A percentile compares a stretch with the other conserved stretches of the same genome.
Evolutionary conservation across 2,888 invertebrate genomes (phyloP).

Genomic region (Drosophila suboccidentalis): DNA sequence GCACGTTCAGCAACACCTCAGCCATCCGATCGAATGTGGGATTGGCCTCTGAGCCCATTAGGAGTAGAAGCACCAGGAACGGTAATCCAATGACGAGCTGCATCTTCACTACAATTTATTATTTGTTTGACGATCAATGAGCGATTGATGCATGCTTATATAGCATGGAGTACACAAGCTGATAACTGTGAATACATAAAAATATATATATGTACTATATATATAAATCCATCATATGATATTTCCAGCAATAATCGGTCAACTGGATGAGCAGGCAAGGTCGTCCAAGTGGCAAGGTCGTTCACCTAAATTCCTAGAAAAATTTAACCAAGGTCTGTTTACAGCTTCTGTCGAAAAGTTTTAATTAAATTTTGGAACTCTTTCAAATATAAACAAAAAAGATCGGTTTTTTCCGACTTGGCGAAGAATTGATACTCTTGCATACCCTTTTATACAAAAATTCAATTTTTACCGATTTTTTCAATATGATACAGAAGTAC

Average conservation of each 20-base stretch:
- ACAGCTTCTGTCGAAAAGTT: background rate
- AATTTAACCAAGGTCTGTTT: slow-evolving; percentile 24
- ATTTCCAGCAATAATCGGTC: slow-evolving; percentile 17
- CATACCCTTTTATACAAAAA: no score
- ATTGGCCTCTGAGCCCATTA: slow-evolving; percentile 34
- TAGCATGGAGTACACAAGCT: slow-evolving; percentile 29
- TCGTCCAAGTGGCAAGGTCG: background rate
- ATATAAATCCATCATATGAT: slow-evolving; percentile 1
- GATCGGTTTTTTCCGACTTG: background rate
- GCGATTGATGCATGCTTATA: slow-evolving; percentile 39
- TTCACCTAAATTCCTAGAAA: slow-evolving; percentile 12
- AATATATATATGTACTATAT: background rate
- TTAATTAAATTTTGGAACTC: background rate
- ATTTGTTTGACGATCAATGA: slow-evolving; percentile 1
- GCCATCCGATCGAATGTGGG: slow-evolving; percentile 76
- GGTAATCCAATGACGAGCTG: slow-evolving; percentile 32
- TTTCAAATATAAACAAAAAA: slow-evolving; percentile 2
- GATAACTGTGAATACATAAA: slow-evolving; percentile 27
- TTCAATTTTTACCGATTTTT: no score
- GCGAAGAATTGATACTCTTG: background rate
- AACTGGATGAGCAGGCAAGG: slow-evolving; percentile 7
- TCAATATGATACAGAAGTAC: no score
- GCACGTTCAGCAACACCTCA: slow-evolving; percentile 51
- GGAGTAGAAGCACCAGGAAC: slow-evolving; percentile 24
- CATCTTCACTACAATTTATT: slow-evolving; percentile 39